Evolutionary conservation across 2,797 vertebrate species (phyloP).

Genomic region (Phrynocephalus forsythii): DNA sequence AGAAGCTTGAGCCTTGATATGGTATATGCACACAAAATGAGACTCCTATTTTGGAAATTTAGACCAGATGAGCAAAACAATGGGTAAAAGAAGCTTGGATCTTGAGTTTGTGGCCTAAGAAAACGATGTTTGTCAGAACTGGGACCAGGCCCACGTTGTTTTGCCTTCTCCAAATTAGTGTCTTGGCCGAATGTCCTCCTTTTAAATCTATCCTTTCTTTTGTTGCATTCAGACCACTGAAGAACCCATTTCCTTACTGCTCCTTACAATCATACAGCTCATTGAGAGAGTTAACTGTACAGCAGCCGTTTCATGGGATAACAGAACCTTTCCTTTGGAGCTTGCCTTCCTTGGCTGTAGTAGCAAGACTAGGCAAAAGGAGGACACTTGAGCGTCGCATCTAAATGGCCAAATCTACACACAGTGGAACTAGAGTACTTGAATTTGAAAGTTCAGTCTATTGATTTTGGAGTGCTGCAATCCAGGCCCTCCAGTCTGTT

Average conservation of each 20-base stretch:
- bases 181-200: not conserved
- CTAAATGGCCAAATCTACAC: not conserved
- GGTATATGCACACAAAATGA: not conserved
- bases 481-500: not conserved
- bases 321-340: not conserved
- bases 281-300: not conserved
- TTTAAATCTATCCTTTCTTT: not conserved
- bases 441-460: not conserved
- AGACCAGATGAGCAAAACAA: not conserved
- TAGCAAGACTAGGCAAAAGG: not conserved
- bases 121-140: not conserved
- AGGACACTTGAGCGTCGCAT: not conserved
- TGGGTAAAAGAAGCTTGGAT: not conserved
- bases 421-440: not conserved
- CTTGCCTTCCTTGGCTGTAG: not conserved
- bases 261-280: not conserved
- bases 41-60: not conserved
- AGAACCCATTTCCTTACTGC: not conserved
- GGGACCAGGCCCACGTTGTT: accelerated
- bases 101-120: accelerated
- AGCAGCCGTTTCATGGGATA: not conserved
- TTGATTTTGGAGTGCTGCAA: not conserved
- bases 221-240: not conserved
- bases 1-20: not conserved
- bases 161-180: not conserved